phyloP scores from a whole-genome alignment of 2,888 invertebrate species.

The Anarsia innoxiella region DNA sequence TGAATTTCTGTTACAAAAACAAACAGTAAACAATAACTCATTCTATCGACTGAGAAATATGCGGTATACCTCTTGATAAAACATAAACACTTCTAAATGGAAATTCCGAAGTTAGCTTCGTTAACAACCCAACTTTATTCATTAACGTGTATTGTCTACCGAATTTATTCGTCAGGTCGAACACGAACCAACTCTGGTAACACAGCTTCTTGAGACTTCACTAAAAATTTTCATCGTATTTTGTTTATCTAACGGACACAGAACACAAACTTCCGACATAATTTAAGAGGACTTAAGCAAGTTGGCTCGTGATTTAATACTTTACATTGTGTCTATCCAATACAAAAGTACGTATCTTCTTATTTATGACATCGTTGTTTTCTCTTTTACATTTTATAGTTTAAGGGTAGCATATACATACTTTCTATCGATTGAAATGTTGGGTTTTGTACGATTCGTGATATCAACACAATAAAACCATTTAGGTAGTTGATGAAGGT shows the following conservation, averaged over 20 bases:
- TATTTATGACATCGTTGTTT: too few relatives aligned
- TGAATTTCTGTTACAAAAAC: too few relatives aligned
- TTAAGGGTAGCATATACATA: too few relatives aligned
- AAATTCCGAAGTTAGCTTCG: conserved; percentile 62
- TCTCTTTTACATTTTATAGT: too few relatives aligned
- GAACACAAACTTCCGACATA: conserved; percentile 42
- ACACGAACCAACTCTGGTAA: conserved; percentile 43
- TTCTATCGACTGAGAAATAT: conserved; percentile 34
- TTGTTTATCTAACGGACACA: conserved; percentile 55
- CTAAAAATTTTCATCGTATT: conserved; percentile 56
- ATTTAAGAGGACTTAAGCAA: conserved; percentile 35
- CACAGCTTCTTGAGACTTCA: conserved; percentile 43
- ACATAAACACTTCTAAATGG: conserved; percentile 58
- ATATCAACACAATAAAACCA: too few relatives aligned
- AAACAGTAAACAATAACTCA: too few relatives aligned
- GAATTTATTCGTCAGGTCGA: conserved; percentile 65
- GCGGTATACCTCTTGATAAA: conserved; percentile 45
- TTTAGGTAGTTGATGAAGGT: too few relatives aligned
- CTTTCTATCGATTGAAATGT: too few relatives aligned
- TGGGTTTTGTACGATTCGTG: too few relatives aligned
- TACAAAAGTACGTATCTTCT: too few relatives aligned
- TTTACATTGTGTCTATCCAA: too few relatives aligned
- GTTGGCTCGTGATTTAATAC: too few relatives aligned
- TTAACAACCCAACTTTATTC: conserved; percentile 71
- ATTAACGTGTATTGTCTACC: conserved; percentile 69